Evolutionary conservation across 2,113 vertebrate species (phyloP).

Genomic region (Machaerirhynchus nigripectus): DNA sequence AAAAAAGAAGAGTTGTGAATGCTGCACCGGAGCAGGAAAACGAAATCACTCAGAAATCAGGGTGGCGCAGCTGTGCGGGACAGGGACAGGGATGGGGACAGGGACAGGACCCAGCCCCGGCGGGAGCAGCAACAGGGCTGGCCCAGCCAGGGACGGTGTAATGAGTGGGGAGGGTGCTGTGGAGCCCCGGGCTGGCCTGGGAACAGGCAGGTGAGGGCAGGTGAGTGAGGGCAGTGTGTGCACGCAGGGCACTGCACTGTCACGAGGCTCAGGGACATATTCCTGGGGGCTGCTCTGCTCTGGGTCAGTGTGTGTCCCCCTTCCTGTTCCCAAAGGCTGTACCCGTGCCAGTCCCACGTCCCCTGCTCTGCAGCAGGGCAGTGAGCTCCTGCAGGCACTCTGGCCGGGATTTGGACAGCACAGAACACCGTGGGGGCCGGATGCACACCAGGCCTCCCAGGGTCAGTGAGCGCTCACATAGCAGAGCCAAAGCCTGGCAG

Average conservation of each 20-base stretch:
- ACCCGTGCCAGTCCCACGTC: accelerated
- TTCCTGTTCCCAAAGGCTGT: background rate
- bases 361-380: background rate
- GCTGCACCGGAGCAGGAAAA: conserved; percentile 48
- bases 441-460: background rate
- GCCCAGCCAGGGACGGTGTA: background rate
- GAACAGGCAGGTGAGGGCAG: background rate
- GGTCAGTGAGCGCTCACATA: background rate
- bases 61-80: background rate
- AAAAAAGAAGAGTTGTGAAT: conserved; percentile 75
- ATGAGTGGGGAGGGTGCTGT: background rate
- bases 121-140: background rate
- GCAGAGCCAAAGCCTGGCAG: background rate
- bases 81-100: background rate
- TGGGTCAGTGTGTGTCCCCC: background rate
- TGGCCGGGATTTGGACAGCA: background rate
- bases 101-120: background rate
- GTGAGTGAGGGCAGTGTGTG: background rate
- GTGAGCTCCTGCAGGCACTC: background rate
- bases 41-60: conserved; percentile 49
- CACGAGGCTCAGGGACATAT: background rate
- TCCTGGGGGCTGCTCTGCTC: background rate
- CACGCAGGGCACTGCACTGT: background rate
- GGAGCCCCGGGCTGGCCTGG: background rate
- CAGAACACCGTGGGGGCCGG: accelerated